Conservation (phyloP, 2,888 invertebrate species). For the Oligia fasciuncula region DNA sequence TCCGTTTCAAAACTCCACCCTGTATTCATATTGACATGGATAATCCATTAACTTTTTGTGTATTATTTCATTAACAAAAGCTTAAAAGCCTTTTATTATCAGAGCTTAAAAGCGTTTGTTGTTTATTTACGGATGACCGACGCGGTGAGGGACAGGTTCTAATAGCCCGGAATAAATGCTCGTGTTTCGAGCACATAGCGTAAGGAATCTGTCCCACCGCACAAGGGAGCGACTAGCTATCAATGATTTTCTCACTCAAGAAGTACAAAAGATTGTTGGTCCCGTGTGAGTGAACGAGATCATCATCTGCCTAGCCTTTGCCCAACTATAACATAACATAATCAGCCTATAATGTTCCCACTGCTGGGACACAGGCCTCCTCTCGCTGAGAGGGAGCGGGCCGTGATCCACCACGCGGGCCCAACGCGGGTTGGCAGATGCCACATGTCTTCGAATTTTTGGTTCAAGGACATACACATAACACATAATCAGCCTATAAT, state of each 20-base stretch:
- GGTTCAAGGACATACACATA: no score
- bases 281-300: background rate
- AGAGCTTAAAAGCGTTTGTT: conserved; percentile 35
- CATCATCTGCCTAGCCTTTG: background rate
- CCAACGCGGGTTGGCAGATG: no score
- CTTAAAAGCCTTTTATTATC: conserved; percentile 18
- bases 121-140: conserved; percentile 26
- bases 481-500: no score
- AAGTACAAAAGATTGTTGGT: background rate
- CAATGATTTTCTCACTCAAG: background rate
- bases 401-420: no score
- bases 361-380: no score
- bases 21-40: conserved; percentile 11
- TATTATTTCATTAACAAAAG: conserved; percentile 33
- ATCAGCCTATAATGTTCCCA: no score
- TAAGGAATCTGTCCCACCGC: background rate
- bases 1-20: background rate
- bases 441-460: no score
- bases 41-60: conserved; percentile 32
- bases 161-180: conserved; percentile 12
- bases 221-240: background rate
- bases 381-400: no score
- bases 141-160: background rate
- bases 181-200: background rate
- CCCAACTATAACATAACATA: no score